Percentiles rank a stretch among this genome's conserved stretches.
Evolutionary conservation across 2,797 vertebrate genomes (phyloP).

Genomic region (Manis pentadactyla): DNA sequence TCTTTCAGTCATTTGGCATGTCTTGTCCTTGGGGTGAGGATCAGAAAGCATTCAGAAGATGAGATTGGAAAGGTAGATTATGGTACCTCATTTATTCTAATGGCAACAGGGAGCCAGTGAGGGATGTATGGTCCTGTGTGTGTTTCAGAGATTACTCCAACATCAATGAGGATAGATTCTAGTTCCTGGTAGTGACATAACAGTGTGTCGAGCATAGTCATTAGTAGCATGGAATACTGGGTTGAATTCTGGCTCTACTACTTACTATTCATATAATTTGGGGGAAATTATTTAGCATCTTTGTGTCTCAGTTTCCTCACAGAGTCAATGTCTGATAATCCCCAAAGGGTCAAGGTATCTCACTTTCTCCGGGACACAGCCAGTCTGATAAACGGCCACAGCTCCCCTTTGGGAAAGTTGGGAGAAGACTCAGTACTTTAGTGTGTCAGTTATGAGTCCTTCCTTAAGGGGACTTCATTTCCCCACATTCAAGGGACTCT

Average conservation of each 20-base stretch:
- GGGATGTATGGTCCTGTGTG: neutral
- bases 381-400: neutral
- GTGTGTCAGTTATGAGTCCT: neutral
- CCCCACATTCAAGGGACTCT: neutral
- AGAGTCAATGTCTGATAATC: neutral
- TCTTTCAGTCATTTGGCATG: neutral
- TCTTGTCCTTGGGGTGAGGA: too few relatives aligned
- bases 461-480: neutral
- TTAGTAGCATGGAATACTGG: neutral
- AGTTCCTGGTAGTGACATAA: neutral
- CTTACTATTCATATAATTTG: neutral
- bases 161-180: neutral
- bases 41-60: neutral
- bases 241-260: neutral
- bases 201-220: neutral
- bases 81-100: neutral
- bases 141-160: neutral
- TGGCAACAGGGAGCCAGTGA: neutral
- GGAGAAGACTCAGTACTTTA: neutral
- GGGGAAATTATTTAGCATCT: neutral
- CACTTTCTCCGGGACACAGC: neutral
- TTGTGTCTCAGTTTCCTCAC: neutral
- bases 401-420: neutral
- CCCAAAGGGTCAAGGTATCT: neutral
- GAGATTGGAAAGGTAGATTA: neutral